phyloP scores from a whole-genome alignment of 1,140 invertebrate genomes.

The Uloborus diversus region DNA sequence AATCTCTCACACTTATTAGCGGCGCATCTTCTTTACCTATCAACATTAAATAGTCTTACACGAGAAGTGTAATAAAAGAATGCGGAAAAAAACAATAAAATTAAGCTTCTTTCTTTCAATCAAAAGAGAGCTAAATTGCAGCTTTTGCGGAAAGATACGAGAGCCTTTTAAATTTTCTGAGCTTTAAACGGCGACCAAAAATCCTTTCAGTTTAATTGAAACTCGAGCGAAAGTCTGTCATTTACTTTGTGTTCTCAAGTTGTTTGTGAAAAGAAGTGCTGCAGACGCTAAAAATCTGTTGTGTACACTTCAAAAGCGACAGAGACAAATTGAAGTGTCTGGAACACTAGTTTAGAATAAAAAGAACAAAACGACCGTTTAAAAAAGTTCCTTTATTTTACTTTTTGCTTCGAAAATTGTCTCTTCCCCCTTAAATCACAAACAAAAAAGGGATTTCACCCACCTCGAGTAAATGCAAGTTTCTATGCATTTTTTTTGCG shows the following conservation, averaged over 20 bases:
- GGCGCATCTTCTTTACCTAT: too few species aligned
- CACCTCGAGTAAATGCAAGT: constrained; percentile 30
- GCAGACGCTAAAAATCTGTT: constrained; percentile 17
- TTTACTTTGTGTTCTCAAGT: constrained; percentile 22
- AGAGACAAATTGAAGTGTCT: constrained; percentile 53
- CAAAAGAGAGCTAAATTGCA: too few species aligned
- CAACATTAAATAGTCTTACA: too few species aligned
- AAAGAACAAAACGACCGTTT: too few species aligned
- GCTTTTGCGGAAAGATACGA: too few species aligned
- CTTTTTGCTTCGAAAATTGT: constrained; percentile 8
- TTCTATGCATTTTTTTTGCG: constrained; percentile 12
- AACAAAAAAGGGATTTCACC: constrained; percentile 20
- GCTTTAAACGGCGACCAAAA: constrained; percentile 26
- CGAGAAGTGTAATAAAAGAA: too few species aligned
- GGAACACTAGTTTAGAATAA: constrained; percentile 28
- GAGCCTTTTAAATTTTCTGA: constrained; percentile 32
- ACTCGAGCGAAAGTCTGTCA: constrained; percentile 43
- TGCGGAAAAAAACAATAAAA: too few species aligned
- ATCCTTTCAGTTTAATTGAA: constrained; percentile 54
- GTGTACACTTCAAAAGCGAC: constrained; percentile 17
- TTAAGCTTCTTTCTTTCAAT: too few species aligned
- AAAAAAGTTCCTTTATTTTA: constrained; percentile 34
- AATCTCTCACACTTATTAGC: too few species aligned
- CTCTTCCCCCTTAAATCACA: neutral
- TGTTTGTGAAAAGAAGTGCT: neutral